Conservation (phyloP, 2,888 invertebrate genomes). For the Bellardia bayeri region DNA sequence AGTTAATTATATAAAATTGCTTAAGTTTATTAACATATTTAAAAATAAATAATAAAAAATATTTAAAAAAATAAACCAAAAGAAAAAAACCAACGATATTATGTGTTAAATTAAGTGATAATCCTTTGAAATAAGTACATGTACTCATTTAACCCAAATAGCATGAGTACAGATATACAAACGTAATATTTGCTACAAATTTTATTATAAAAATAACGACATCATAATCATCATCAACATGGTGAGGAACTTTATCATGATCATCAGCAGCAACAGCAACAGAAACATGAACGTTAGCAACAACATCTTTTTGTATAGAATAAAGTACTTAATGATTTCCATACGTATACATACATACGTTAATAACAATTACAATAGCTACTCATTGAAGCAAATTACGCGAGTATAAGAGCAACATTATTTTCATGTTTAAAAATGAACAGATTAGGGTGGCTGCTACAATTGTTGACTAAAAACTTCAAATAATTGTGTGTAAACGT, state of each 20-base stretch:
- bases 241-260: conserved; percentile 20
- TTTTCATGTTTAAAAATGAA: conserved; percentile 42
- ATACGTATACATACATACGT: conserved; percentile 37
- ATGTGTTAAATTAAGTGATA: conserved; percentile 70
- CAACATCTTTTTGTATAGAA: conserved; percentile 20
- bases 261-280: conserved; percentile 14
- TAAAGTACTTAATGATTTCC: conserved; percentile 64
- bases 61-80: neutral
- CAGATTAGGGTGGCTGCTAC: neutral
- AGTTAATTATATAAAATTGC: conserved; percentile 1
- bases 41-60: neutral
- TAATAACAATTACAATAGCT: conserved; percentile 69
- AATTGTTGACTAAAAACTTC: no score
- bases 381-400: conserved; percentile 67
- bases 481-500: no score
- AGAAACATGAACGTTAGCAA: neutral
- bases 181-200: conserved; percentile 17
- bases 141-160: conserved; percentile 28
- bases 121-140: conserved; percentile 57
- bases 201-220: conserved; percentile 40
- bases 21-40: conserved; percentile 49
- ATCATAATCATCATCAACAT: conserved; percentile 6
- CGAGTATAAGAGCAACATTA: conserved; percentile 63
- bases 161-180: conserved; percentile 16
- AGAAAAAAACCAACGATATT: conserved; percentile 12